phyloP scores from a whole-genome alignment of 1,140 invertebrate species.

The Formica exsecta region DNA sequence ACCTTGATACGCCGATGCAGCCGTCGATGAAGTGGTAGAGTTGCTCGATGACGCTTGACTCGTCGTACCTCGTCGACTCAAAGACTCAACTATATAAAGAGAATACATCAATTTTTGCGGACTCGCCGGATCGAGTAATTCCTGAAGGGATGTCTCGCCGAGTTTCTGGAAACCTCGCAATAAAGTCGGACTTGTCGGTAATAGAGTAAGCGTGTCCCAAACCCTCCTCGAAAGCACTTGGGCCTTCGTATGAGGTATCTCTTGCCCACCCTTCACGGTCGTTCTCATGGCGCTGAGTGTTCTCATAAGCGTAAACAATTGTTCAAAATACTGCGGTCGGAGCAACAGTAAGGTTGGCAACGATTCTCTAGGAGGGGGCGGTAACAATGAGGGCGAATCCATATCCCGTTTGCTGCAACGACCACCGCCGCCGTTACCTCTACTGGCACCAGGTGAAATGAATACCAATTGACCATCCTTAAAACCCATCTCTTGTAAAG shows the following conservation, averaged over 20 bases:
- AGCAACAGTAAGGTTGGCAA: constrained; percentile 94
- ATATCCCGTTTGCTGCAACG: constrained; percentile 89
- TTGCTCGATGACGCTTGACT: constrained; percentile 59
- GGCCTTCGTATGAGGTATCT: constrained; percentile 95
- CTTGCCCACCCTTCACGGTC: constrained; percentile 90
- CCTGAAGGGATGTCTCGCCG: constrained; percentile 88
- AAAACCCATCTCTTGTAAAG: constrained; percentile 95
- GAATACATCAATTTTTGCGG: constrained; percentile 98
- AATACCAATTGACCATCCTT: constrained; percentile 96
- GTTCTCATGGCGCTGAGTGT: constrained; percentile 94
- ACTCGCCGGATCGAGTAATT: constrained; percentile 94
- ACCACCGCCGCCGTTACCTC: constrained; percentile 88
- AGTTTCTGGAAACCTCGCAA: constrained; percentile 94
- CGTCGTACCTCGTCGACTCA: constrained; percentile 84
- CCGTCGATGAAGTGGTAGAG: constrained; percentile 43
- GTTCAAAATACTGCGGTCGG: constrained; percentile 95
- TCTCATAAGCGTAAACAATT: constrained; percentile 95
- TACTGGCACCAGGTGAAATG: constrained; percentile 93
- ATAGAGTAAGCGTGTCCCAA: constrained; percentile 96
- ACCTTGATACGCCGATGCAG: constrained; percentile 82
- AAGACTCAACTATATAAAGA: constrained; percentile 95
- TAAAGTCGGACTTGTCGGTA: constrained; percentile 95
- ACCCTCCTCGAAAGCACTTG: constrained; percentile 95
- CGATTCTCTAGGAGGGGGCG: constrained; percentile 93
- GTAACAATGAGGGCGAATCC: constrained; percentile 92